A percentile compares a stretch with the other conserved stretches of the same genome.
These are phyloP conservation scores for Drosophila niveifrons DNA, from an alignment of 2,888 invertebrate genomes.

Conservation along the genomic window DNA sequence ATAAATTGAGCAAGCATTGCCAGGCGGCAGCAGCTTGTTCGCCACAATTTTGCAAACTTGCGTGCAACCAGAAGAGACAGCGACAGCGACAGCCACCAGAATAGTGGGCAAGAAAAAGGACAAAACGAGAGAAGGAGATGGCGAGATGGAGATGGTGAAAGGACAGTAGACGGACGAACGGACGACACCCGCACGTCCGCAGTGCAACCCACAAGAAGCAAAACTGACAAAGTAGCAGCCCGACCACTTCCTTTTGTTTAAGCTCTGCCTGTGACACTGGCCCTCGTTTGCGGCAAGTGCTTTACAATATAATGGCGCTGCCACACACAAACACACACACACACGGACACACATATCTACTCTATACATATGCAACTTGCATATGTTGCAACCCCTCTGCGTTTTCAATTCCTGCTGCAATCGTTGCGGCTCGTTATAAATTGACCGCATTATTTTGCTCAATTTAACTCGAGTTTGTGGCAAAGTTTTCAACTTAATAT, in stretches of 20 bases:
- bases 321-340: conserved; percentile 52
- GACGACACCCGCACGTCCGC: conserved; percentile 70
- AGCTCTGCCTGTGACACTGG: conserved; percentile 79
- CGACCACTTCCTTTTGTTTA: conserved; percentile 81
- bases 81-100: background rate
- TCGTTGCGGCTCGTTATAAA: conserved; percentile 64
- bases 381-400: conserved; percentile 8
- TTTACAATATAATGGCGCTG: conserved; percentile 66
- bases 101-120: background rate
- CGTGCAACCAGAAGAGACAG: conserved; percentile 74
- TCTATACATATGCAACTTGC: conserved; percentile 11
- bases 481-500: conserved; percentile 76
- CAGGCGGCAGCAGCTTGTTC: conserved; percentile 50
- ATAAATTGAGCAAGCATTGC: conserved; percentile 70
- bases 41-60: conserved; percentile 81
- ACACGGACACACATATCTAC: conserved; percentile 15
- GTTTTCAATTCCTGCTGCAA: conserved; percentile 20
- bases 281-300: conserved; percentile 59
- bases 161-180: conserved; percentile 60
- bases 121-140: background rate
- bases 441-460: conserved; percentile 82
- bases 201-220: conserved; percentile 54
- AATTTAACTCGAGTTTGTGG: conserved; percentile 72
- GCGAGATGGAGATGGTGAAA: conserved; percentile 11
- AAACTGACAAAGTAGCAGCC: conserved; percentile 82